Percentiles rank a stretch among this genome's conserved stretches.
Evolutionary conservation across 2,888 invertebrate species (phyloP).

Genomic region (Platycheirus albimanus): DNA sequence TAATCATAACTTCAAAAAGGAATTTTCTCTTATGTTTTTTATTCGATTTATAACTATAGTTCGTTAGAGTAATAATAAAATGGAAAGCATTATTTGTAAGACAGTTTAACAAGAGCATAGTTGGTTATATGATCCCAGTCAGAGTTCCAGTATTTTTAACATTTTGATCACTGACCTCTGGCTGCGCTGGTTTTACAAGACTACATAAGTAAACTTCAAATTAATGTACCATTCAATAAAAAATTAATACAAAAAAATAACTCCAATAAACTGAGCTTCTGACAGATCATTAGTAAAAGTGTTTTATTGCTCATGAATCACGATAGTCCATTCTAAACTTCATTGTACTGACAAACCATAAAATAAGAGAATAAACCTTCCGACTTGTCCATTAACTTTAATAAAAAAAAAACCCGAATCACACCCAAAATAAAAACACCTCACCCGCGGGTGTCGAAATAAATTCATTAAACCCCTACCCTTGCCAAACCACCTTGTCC

Average conservation of each 20-base stretch:
- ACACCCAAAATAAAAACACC: slow-evolving; percentile 42
- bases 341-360: slow-evolving; percentile 47
- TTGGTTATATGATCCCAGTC: no score
- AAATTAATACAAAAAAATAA: not conserved
- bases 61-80: no score
- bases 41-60: no score
- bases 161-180: no score
- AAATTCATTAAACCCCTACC: slow-evolving; percentile 67
- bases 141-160: no score
- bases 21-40: no score
- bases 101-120: no score
- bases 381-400: slow-evolving; percentile 14
- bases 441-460: slow-evolving; percentile 64
- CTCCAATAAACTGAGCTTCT: slow-evolving; percentile 4
- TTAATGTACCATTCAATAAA: no score
- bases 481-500: slow-evolving; percentile 66
- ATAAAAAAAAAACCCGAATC: slow-evolving; percentile 27
- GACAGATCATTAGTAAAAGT: slow-evolving; percentile 31
- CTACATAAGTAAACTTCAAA: no score
- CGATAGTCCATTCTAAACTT: slow-evolving; percentile 8
- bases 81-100: no score
- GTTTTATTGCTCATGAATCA: slow-evolving; percentile 31
- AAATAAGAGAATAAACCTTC: not conserved
- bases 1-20: no score
- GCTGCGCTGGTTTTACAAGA: no score